Base-by-base conservation (phyloP, 2,113 vertebrate species). In the Tapirus terrestris region DNA sequence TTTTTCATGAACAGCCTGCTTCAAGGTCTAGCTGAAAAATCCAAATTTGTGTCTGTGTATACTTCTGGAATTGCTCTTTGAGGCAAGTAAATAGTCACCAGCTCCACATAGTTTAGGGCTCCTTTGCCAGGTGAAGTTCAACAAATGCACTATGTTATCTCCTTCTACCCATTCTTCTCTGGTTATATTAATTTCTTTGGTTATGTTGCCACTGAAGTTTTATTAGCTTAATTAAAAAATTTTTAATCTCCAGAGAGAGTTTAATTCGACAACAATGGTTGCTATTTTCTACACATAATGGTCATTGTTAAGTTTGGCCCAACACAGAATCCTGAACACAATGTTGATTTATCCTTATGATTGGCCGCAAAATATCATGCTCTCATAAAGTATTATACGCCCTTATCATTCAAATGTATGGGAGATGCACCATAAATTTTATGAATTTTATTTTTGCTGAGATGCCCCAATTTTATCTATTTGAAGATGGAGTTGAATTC, bases 221-320 rank as follows among this genome's bases (percentile, higher is more conserved):
- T 45, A 88, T 94, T 95, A 73, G 76, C 36, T 95, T 94, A 77
- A 92, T 81, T 97, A 43, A 84, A 91, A 65, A 43, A 67, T 82
- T 90, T 91, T 95, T 79, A 73, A 96, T 94, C 96, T 96, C 94
- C 77, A 86, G 76, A 93, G 67, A 81, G 67, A 94, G 81, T 97
- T 96, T 93, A 85, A 83, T 33, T 89, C 67, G 85, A 85, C 65
- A 97, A 97, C 97, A 98, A 97, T 97, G 94, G 96, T 76, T 91
- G 80, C 88, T 98, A 97, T 98, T 98, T 98, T 98, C 94, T 95
- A 88, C 93, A 92, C 89, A 97, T 97, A 98, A 98, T 97, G 86
- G 97, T 93, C 93, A 98, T 97, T 98, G 97, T 98, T 98, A 96
- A 95, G 39, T 96, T 82, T 96, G 86, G 82, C 51, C 56, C 63